Percentiles rank a stretch among this genome's conserved stretches.
phyloP scores from a whole-genome alignment of 2,797 vertebrate species.

The Microctenopoma steveboyesi region DNA sequence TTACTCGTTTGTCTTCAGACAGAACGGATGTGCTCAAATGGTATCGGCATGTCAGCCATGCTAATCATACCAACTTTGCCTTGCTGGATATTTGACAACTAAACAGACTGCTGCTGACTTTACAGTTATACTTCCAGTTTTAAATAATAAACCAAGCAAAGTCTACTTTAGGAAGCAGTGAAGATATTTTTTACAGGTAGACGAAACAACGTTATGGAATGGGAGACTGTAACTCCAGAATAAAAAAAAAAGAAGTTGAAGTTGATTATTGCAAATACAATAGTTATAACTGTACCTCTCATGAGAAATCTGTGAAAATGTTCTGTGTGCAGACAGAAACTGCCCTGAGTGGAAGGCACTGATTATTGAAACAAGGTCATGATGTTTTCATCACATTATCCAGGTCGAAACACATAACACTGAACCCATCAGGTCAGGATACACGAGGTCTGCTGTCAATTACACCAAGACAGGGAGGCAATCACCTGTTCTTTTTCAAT shows the following conservation, averaged over 20 bases:
- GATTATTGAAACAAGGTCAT: slow-evolving; percentile 69
- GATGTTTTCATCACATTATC: slow-evolving; percentile 68
- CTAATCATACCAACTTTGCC: slow-evolving; percentile 26
- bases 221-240: slow-evolving; percentile 28
- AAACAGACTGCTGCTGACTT: slow-evolving; percentile 32
- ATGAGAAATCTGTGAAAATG: slow-evolving; percentile 53
- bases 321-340: slow-evolving; percentile 60
- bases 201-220: slow-evolving; percentile 46
- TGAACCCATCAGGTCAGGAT: slow-evolving; percentile 56
- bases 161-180: slow-evolving; percentile 42
- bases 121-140: slow-evolving; percentile 66
- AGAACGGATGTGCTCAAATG: slow-evolving; percentile 11
- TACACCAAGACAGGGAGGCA: slow-evolving; percentile 51
- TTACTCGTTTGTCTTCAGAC: slow-evolving; percentile 24
- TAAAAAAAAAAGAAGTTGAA: slow-evolving; percentile 12
- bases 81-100: slow-evolving; percentile 22
- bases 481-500: slow-evolving; percentile 37
- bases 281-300: slow-evolving; percentile 33
- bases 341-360: slow-evolving; percentile 80
- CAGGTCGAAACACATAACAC: slow-evolving; percentile 60
- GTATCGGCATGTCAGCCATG: slow-evolving; percentile 20
- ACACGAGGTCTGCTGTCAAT: slow-evolving; percentile 53
- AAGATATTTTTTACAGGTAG: slow-evolving; percentile 27
- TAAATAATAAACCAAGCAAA: slow-evolving; percentile 52
- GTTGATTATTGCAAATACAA: slow-evolving; percentile 60